Evolutionary conservation across 2,888 invertebrate species (phyloP).

Genomic region (Rosalia funebris): DNA sequence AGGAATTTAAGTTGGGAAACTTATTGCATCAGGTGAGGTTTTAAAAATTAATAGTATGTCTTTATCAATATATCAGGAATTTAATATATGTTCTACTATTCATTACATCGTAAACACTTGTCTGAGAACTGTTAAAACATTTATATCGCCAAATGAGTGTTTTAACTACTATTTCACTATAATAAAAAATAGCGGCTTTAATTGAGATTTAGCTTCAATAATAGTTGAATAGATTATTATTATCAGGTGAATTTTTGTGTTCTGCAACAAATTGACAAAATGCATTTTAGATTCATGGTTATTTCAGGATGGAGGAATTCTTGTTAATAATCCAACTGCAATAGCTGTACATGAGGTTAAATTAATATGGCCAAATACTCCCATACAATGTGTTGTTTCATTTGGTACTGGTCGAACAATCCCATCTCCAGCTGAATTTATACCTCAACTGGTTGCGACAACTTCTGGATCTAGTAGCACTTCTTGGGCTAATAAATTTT

Average conservation of each 20-base stretch:
- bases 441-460: slow-evolving; percentile 34
- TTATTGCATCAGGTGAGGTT: slow-evolving; percentile 72
- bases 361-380: slow-evolving; percentile 79
- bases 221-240: too few species aligned
- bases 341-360: slow-evolving; percentile 88
- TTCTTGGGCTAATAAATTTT: slow-evolving; percentile 81
- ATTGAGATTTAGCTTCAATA: too few species aligned
- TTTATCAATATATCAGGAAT: too few species aligned
- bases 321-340: slow-evolving; percentile 88
- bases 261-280: too few species aligned
- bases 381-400: slow-evolving; percentile 82
- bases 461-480: slow-evolving; percentile 58
- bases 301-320: slow-evolving; percentile 79
- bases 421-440: slow-evolving; percentile 55
- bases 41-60: too few species aligned
- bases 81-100: too few species aligned
- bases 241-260: too few species aligned
- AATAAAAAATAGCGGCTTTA: too few species aligned
- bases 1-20: slow-evolving; percentile 77
- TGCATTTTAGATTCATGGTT: slow-evolving; percentile 48
- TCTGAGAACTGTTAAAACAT: too few species aligned
- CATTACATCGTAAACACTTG: too few species aligned
- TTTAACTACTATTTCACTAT: too few species aligned
- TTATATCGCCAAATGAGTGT: too few species aligned
- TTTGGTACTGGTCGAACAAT: slow-evolving; percentile 79